phyloP scores from a whole-genome alignment of 2,888 invertebrate species.

The Epistrophe grossulariae region DNA sequence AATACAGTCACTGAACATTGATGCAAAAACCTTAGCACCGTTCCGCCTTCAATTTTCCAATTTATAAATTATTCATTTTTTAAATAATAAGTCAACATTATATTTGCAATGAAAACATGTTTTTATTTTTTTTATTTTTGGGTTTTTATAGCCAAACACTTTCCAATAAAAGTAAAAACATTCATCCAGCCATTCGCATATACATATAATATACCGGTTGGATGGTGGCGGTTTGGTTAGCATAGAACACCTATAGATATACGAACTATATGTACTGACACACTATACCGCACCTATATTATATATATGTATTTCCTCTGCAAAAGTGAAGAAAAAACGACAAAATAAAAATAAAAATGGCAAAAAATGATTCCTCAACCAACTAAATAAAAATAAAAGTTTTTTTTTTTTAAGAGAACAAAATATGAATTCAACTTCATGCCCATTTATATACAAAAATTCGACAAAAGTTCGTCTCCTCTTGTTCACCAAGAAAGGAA shows the following conservation, averaged over 20 bases:
- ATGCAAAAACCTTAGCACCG: constrained; percentile 30
- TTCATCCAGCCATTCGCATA: constrained; percentile 2
- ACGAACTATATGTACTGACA: not conserved
- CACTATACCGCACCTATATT: constrained; percentile 50
- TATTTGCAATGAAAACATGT: constrained; percentile 29
- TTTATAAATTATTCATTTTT: constrained; percentile 65
- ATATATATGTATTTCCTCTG: too few relatives aligned
- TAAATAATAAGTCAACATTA: constrained; percentile 44
- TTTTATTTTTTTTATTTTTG: constrained; percentile 7
- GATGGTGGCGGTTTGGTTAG: not conserved
- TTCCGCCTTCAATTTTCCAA: constrained; percentile 33
- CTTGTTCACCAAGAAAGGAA: constrained; percentile 50
- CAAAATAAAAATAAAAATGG: not conserved
- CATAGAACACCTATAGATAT: constrained; percentile 8
- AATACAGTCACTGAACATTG: not conserved
- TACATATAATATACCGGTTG: not conserved
- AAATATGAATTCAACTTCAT: constrained; percentile 66
- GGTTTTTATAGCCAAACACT: constrained; percentile 63
- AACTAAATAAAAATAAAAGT: constrained; percentile 32
- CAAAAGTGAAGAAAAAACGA: constrained; percentile 2
- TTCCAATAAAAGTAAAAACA: constrained; percentile 67
- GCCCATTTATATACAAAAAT: constrained; percentile 55
- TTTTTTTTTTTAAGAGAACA: constrained; percentile 37
- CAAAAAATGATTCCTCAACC: constrained; percentile 15
- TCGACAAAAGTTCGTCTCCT: constrained; percentile 27